A percentile compares a stretch with the other conserved stretches of the same genome.
These are phyloP conservation scores for Xenus cinereus DNA, from an alignment of 2,113 vertebrate genomes.

Conservation along the genomic window DNA sequence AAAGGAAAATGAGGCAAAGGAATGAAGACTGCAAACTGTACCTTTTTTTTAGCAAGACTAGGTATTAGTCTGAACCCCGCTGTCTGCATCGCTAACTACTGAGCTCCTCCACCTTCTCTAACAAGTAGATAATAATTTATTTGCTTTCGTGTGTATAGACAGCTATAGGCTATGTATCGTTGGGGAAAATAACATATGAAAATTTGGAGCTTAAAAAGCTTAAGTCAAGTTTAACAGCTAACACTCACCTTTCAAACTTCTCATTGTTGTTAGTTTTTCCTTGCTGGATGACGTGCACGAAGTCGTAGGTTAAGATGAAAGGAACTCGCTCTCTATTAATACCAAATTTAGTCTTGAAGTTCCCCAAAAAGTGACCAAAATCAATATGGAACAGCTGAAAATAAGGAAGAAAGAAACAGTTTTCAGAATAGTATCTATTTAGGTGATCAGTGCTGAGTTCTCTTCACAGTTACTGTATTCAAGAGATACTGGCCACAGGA, in stretches of 20 bases:
- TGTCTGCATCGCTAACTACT: background rate
- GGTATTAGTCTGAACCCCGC: fast-evolving
- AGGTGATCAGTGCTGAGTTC: background rate
- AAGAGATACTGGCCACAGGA: background rate
- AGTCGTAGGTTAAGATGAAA: conserved; percentile 97
- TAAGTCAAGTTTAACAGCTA: background rate
- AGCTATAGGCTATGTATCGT: background rate
- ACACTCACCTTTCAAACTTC: conserved; percentile 92
- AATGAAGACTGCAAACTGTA: fast-evolving
- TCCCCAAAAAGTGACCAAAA: conserved; percentile 97
- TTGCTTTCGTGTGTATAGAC: background rate
- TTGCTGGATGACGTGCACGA: conserved; percentile 97
- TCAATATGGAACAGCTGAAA: conserved; percentile 95
- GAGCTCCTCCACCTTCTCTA: background rate
- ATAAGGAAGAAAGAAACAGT: background rate
- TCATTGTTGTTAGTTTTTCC: conserved; percentile 93
- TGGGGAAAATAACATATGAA: background rate
- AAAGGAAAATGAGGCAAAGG: background rate
- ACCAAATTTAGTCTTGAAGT: conserved; percentile 98
- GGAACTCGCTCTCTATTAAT: conserved; percentile 98
- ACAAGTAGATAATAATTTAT: background rate
- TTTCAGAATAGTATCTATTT: background rate
- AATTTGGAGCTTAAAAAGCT: background rate
- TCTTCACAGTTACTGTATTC: background rate
- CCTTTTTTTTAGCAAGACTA: background rate